Evolutionary conservation across 2,888 invertebrate species (phyloP), one percentile per base, ranked within the genome.

Genomic region (Megalurothrips usitatus): DNA sequence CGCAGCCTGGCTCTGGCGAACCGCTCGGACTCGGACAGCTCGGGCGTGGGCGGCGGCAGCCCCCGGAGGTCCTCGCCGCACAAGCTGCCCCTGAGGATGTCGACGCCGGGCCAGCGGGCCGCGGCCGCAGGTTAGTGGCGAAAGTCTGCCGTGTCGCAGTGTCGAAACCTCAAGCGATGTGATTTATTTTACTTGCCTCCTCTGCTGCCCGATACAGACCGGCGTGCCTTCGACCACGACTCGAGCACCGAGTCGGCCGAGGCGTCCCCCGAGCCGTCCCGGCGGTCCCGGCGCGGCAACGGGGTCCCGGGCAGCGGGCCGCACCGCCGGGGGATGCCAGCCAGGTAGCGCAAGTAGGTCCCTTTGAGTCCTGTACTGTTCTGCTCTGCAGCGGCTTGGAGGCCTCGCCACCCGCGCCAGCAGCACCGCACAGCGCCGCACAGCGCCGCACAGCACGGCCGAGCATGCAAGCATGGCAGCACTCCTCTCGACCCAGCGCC

Each of bases 171-270:
- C 34, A 43, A 43, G 6, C 34, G 34, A 43, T 43, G 34, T 43
- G 34, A 43, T 6, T 43, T 43, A 6, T 43, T 43, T 43, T 43
- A 6, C 34, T 43, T n/a, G n/a, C n/a, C n/a, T n/a, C n/a, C n/a
- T n/a, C n/a, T n/a, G n/a, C n/a, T 8, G 52, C 52, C 1, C 17
- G 52, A 14, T 52, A 26, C 68, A 75, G 68, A 75, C 10, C 68
- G 68, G 26, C 68, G 68, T 11, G 68, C 68, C 10, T 75, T 75
- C 68, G 68, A 75, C 23, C 68, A 75, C 11, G 86, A 86, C 83
- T 86, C 86, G 49, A 86, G 86, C 83, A 86, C 86, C 48, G 86
- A 86, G 82, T 86, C 86, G 79, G 85, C 86, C 58, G 86, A 86
- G 82, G 85, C 85, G 52, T 86, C 86, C n/a, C 86, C 86, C 10